These are phyloP conservation scores for Sebastes itinus DNA, from an alignment of 2,797 vertebrate species.

Conservation along the genomic window DNA sequence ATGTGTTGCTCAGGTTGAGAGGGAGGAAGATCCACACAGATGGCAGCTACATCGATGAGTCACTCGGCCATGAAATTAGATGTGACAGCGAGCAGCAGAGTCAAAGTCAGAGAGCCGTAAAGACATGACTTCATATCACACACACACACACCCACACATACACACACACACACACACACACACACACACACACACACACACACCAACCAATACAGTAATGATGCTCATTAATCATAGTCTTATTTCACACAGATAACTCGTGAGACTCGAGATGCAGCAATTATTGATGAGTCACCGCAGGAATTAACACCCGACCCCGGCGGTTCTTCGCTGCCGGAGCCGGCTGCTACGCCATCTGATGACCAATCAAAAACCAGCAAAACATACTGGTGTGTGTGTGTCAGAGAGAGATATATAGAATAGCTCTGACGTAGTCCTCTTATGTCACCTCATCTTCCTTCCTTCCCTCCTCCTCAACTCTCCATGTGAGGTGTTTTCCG, in stretches of 20 bases:
- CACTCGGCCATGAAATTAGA: conserved; percentile 48
- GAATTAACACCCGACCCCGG: conserved; percentile 28
- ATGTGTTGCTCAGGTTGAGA: background rate
- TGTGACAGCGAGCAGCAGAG: conserved; percentile 15
- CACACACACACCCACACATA: background rate
- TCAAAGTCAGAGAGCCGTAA: conserved; percentile 5
- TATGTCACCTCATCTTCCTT: conserved; percentile 22
- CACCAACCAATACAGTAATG: conserved; percentile 19
- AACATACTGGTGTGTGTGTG: background rate
- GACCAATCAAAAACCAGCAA: conserved; percentile 35
- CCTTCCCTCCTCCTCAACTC: conserved; percentile 2
- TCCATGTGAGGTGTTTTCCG: conserved; percentile 36
- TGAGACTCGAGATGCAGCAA: conserved; percentile 33
- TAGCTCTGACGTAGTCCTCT: conserved; percentile 15
- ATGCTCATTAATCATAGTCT: conserved; percentile 53
- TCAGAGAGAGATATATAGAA: background rate
- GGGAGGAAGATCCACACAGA: background rate
- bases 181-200: too few species aligned
- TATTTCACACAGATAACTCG: conserved; percentile 31
- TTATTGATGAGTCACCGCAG: conserved; percentile 63
- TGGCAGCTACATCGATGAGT: conserved; percentile 49
- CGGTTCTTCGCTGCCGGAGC: background rate
- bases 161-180: too few species aligned
- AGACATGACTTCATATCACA: conserved; percentile 20
- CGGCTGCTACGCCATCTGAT: background rate